Base-by-base conservation (phyloP, 2,797 vertebrate genomes). In the Triplophysa yarkandensis region DNA sequence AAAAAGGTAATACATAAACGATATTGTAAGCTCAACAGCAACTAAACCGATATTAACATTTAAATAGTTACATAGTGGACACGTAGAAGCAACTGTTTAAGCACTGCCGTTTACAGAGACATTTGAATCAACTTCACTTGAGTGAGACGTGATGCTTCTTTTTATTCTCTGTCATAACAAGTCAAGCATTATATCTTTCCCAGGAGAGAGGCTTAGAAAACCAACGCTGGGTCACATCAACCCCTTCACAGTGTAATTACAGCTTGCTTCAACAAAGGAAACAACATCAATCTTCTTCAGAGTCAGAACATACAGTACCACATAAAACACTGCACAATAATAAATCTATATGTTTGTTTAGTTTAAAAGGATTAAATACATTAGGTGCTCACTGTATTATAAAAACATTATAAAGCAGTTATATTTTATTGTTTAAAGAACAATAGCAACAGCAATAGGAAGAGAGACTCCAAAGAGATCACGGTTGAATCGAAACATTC, bases 151-250 rank as follows among this genome's bases (percentile, higher is more conserved):
- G 3, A 58, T 72, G 82, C 65, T 85, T 83, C 82, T 76, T 71
- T 71, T 73, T 80, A 5, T 81, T 74, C 83, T 75, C 85, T 82
- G 84, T 70, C 82, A 83, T 30, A 79, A 85, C 85, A 84, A 85
- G 84, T 80, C 55, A 82, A 87, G 87, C 82, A 80, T 86, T 88
- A 81, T 77, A 85, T 87, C 85, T 83, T 85, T 88, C 81, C 82
- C 69, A 30, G 11, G 82, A 87, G 87, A 81, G 77, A 36, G 58
- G 16, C 7, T 68, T 55, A 7, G 76, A 81, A 76, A 57, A 46
- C 44, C 79, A 79, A 84, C 67, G 77, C 85, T 89, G 84, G 91
- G 92, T 93, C 92, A 92, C 86, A 78, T 86, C 88, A 90, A 92
- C 91, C 91, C 77, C 1, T 65, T 27, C 78, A 83, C 77, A 80